A percentile compares a stretch with the other conserved stretches of the same genome.
phyloP scores from a whole-genome alignment of 2,888 invertebrate genomes.

The Muschampia plurimacula region DNA sequence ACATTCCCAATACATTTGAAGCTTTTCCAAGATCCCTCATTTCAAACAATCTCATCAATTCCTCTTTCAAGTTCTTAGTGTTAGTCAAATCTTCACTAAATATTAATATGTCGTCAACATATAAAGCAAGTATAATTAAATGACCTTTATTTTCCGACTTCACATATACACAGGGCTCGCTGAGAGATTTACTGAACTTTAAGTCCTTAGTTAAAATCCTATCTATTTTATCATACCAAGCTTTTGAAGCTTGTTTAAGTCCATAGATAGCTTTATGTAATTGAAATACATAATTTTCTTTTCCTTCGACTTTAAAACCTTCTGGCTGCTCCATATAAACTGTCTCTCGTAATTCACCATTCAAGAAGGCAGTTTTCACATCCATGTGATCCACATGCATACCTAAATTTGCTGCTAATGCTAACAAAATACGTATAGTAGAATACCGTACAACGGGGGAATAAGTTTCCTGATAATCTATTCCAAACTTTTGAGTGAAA shows the following conservation, averaged over 20 bases:
- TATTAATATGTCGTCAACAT: neutral
- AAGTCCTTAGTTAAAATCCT: neutral
- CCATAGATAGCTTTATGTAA: neutral
- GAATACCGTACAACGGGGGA: conserved; percentile 34
- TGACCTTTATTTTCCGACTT: neutral
- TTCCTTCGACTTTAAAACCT: neutral
- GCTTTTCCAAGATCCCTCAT: neutral
- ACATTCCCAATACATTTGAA: conserved; percentile 1
- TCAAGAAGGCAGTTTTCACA: conserved; percentile 49
- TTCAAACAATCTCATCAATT: neutral
- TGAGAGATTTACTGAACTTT: neutral
- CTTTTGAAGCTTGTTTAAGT: neutral
- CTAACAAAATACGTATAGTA: conserved; percentile 41
- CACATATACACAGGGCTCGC: neutral
- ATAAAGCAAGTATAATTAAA: neutral
- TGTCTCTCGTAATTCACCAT: conserved; percentile 29
- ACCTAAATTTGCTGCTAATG: conserved; percentile 42
- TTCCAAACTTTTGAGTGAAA: conserved; percentile 31
- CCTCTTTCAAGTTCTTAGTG: neutral
- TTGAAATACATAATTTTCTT: neutral
- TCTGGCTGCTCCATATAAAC: conserved; percentile 2
- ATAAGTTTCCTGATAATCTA: conserved; percentile 36
- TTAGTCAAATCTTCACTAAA: neutral
- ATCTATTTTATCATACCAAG: conserved; percentile 5
- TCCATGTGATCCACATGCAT: conserved; percentile 47